Conservation (phyloP, 2,888 invertebrate genomes). For the Fragum fragum region DNA sequence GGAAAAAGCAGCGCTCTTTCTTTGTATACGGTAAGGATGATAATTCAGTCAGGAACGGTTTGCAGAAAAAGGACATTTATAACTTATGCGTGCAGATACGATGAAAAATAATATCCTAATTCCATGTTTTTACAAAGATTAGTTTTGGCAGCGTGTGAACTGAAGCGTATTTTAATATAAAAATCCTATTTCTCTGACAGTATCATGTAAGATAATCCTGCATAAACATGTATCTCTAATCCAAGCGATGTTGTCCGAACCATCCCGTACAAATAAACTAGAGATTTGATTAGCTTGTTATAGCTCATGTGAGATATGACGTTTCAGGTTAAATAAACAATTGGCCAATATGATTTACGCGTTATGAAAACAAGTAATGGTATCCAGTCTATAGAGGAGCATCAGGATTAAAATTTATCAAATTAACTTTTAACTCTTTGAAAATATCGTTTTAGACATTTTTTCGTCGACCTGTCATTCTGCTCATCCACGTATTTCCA, state of each 20-base stretch:
- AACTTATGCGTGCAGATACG: not conserved
- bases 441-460: no score
- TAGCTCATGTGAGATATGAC: conserved; percentile 25
- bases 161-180: conserved; percentile 10
- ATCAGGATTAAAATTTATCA: not conserved
- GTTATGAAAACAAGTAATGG: not conserved
- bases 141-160: conserved; percentile 23
- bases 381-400: not conserved
- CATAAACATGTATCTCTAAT: conserved; percentile 24
- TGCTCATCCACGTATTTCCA: no score
- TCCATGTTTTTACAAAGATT: conserved; percentile 17
- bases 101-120: conserved; percentile 1
- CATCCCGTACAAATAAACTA: conserved; percentile 24
- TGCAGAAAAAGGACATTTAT: conserved; percentile 9
- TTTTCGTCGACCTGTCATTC: no score
- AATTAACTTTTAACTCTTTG: not conserved
- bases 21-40: no score
- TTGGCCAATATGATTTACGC: not conserved
- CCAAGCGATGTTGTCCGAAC: conserved; percentile 26
- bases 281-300: conserved; percentile 28
- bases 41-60: not conserved
- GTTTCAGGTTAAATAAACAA: conserved; percentile 26
- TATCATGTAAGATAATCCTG: conserved; percentile 23
- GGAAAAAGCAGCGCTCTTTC: no score
- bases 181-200: conserved; percentile 11